Base-by-base conservation (phyloP, 2,797 vertebrate species). In the Sitta carolinensis region DNA sequence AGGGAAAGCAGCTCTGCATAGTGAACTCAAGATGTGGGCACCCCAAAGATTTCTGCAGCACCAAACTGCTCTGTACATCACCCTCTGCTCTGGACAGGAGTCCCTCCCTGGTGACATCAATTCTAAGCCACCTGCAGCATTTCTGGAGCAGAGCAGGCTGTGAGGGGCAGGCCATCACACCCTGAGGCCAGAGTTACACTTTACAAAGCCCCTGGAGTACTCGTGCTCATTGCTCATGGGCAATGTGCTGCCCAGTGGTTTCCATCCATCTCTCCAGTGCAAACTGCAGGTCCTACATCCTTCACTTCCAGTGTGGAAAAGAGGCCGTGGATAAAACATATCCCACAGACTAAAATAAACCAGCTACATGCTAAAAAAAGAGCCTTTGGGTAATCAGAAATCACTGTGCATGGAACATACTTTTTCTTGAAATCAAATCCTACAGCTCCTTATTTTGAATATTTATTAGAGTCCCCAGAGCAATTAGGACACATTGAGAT, bases 401-500 rank as follows among this genome's bases (percentile, higher is more conserved):
- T 92, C 84, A 69, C 93, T 82, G 45, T 90, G 77, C 77, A 76
- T 67, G 21, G 52, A 93, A 61, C 27, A 59, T 29, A 51, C 23
- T 74, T 91, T 38, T 89, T 67, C 88, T 77, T 82, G 42, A 87
- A 55, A 45, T 27, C 57, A 95, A 74, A 96, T 82, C 22, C 45
- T 76, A 70, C 34, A 90, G 83, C 59, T 91, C 74, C 70, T 70
- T 82, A 67, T 84, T 95, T 54, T 94, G 92, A 92, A 74, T 92
- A 95, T 96, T 95, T 87, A 95, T 88, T 74, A 32, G 63, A 82
- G 61, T 76, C 88, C 79, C 90, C 50, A 85, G 89, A 92, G 94
- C 81, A 92, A 87, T 91, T 76, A 95, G 57, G 22, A 23, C 47
- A 54, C 22, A 70, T 87, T 87, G 57, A 50, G 61, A 89, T 79